Conservation (phyloP, 2,113 vertebrate genomes). For the Aramus guarauna region DNA sequence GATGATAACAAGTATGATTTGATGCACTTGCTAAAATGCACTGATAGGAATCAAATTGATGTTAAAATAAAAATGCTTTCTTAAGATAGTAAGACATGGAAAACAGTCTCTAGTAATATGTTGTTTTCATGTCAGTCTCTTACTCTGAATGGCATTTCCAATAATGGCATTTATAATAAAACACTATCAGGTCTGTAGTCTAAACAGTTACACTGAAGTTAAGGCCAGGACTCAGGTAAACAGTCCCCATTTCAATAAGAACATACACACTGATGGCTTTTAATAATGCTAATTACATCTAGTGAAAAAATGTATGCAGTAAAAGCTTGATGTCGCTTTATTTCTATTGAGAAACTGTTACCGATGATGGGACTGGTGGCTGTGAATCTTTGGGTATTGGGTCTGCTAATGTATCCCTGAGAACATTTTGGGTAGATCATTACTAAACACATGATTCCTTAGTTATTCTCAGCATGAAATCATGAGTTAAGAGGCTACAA, state of each 20-base stretch:
- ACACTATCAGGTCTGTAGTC: neutral
- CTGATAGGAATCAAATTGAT: neutral
- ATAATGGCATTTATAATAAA: neutral
- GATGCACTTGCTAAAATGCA: neutral
- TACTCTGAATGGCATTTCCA: neutral
- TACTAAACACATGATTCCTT: neutral
- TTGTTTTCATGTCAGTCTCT: neutral
- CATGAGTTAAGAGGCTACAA: neutral
- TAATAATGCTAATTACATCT: neutral
- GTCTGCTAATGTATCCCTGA: neutral
- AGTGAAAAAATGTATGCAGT: neutral
- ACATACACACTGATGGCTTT: neutral
- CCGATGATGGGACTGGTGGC: neutral
- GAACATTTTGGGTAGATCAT: neutral
- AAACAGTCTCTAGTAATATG: neutral
- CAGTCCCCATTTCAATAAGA: neutral
- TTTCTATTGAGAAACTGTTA: neutral
- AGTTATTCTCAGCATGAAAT: neutral
- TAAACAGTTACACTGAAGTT: neutral
- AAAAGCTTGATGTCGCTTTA: neutral
- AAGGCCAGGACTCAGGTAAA: neutral
- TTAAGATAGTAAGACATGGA: neutral
- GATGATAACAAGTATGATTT: neutral
- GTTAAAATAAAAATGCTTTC: neutral
- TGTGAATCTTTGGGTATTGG: neutral